Evolutionary conservation across 2,888 invertebrate species (phyloP).

Genomic region (Lithophane semibrunnea): DNA sequence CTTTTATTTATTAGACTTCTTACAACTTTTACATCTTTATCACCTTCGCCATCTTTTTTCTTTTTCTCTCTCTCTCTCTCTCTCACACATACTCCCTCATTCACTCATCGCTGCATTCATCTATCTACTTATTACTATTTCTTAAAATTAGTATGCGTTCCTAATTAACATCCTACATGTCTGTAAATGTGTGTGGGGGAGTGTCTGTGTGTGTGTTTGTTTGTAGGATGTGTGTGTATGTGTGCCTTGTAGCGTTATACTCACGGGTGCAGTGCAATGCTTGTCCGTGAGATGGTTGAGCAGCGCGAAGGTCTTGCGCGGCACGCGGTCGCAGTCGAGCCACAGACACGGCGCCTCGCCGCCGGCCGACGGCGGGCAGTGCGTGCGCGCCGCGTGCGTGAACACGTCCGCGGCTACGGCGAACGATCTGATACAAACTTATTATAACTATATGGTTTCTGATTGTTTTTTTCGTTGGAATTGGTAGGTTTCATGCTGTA

Average conservation of each 20-base stretch:
- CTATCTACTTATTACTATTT: too few species aligned
- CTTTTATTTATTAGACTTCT: too few species aligned
- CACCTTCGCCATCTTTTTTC: too few species aligned
- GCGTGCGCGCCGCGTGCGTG: constrained; percentile 95
- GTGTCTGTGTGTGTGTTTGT: too few species aligned
- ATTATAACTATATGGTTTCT: not conserved
- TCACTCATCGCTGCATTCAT: too few species aligned
- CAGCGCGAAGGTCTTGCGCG: constrained; percentile 97
- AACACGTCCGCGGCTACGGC: constrained; percentile 95
- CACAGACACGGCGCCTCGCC: constrained; percentile 97
- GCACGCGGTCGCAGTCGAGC: constrained; percentile 97
- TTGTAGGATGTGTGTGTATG: too few species aligned
- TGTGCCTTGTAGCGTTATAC: not conserved
- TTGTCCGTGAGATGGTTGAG: constrained; percentile 99
- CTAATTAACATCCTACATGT: too few species aligned
- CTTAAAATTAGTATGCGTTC: too few species aligned
- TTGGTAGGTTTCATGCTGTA: not conserved
- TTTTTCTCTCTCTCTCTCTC: too few species aligned
- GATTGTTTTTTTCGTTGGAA: not conserved
- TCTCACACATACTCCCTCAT: too few species aligned
- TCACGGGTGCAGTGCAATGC: constrained; percentile 93
- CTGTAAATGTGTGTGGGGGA: too few species aligned
- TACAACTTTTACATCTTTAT: too few species aligned
- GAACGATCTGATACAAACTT: constrained; percentile 91
- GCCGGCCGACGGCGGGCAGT: constrained; percentile 92